Conservation (phyloP, 2,888 invertebrate species). For the Agrochola lychnidis region DNA sequence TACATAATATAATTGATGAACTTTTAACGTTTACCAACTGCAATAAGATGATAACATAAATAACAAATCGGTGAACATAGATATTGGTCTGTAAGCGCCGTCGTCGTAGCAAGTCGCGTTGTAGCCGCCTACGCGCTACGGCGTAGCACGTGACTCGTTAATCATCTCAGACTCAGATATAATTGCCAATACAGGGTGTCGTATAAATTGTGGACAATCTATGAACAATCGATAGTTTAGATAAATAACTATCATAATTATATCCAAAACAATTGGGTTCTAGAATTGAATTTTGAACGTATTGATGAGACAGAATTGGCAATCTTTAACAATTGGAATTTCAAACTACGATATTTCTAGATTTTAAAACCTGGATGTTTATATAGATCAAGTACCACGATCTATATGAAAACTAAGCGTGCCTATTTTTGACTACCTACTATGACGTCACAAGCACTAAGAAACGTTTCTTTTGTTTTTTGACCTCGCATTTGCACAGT, state of each 20-base stretch:
- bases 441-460: too few relatives aligned
- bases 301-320: neutral
- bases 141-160: constrained; percentile 48
- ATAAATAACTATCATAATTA: constrained; percentile 27
- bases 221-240: constrained; percentile 35
- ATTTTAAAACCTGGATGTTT: too few relatives aligned
- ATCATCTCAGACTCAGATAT: constrained; percentile 42
- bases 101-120: constrained; percentile 6
- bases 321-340: neutral
- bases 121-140: constrained; percentile 42
- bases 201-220: constrained; percentile 48
- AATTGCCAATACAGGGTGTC: constrained; percentile 42
- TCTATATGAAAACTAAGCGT: too few relatives aligned
- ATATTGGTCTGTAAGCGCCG: neutral
- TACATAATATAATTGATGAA: neutral
- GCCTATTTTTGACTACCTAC: too few relatives aligned
- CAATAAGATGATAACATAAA: neutral
- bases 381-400: too few relatives aligned
- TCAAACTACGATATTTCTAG: neutral
- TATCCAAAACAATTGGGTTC: neutral
- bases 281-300: neutral
- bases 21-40: neutral
- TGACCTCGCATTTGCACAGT: too few relatives aligned
- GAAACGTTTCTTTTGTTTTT: too few relatives aligned
- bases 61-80: constrained; percentile 2